Percentiles rank a stretch among this genome's conserved stretches.
Conservation (phyloP, 2,888 invertebrate genomes). For the Cyclophora albipunctata region DNA sequence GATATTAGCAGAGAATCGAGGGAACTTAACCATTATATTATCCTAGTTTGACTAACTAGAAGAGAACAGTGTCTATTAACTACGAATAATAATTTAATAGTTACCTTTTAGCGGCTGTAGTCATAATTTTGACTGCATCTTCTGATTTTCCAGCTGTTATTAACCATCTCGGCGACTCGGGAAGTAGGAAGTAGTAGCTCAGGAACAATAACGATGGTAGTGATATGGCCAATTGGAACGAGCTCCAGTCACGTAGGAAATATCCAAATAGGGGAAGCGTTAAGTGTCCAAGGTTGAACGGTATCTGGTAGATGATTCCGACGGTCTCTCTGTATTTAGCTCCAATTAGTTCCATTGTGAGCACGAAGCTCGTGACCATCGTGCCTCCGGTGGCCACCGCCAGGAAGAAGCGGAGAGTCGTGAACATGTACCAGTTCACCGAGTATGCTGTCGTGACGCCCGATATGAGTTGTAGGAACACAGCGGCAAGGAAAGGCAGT, state of each 20-base stretch:
- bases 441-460: slow-evolving; percentile 83
- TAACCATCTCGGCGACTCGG: slow-evolving; percentile 90
- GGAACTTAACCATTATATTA: too few relatives aligned
- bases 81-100: slow-evolving; percentile 3
- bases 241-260: slow-evolving; percentile 79
- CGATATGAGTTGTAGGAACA: slow-evolving; percentile 81
- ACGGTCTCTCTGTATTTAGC: slow-evolving; percentile 79
- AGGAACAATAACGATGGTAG: slow-evolving; percentile 78
- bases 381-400: slow-evolving; percentile 88
- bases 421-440: slow-evolving; percentile 79
- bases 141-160: slow-evolving; percentile 80
- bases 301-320: slow-evolving; percentile 80
- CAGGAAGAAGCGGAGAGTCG: slow-evolving; percentile 80
- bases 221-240: slow-evolving; percentile 80
- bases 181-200: slow-evolving; percentile 82
- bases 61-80: too few relatives aligned
- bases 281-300: slow-evolving; percentile 81
- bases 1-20: too few relatives aligned
- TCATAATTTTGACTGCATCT: slow-evolving; percentile 78
- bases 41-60: too few relatives aligned
- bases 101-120: slow-evolving; percentile 77
- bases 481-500: slow-evolving; percentile 81
- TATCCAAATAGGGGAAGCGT: slow-evolving; percentile 78
- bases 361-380: slow-evolving; percentile 86
- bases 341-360: slow-evolving; percentile 81